Percentiles rank a stretch among this genome's conserved stretches.
phyloP scores from a whole-genome alignment of 2,113 vertebrate species.

The Camelus dromedarius region DNA sequence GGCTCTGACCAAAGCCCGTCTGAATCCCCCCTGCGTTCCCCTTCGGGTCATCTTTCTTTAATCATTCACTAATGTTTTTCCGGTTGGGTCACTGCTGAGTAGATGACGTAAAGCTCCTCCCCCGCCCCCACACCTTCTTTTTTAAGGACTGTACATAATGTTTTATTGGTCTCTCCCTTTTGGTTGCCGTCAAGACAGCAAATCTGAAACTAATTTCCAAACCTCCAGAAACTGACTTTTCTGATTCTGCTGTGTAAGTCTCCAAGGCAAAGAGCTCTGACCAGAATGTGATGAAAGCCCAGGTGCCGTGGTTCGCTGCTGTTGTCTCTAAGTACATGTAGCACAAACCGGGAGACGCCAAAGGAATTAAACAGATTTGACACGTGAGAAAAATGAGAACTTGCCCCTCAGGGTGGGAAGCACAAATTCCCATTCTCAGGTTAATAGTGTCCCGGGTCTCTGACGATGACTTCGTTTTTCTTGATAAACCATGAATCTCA shows the following conservation, averaged over 20 bases:
- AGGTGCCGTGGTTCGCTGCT: not conserved
- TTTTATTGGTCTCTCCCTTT: constrained; percentile 75
- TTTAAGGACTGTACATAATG: constrained; percentile 33
- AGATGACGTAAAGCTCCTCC: constrained; percentile 64
- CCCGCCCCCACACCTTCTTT: not conserved
- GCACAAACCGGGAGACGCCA: not conserved
- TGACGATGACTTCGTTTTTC: constrained; percentile 48
- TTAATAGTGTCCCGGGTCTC: not conserved
- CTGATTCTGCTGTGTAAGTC: constrained; percentile 47
- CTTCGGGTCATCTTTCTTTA: constrained; percentile 77
- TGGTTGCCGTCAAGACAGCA: constrained; percentile 58
- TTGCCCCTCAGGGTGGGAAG: not conserved
- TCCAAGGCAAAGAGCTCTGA: constrained; percentile 20
- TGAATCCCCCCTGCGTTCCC: constrained; percentile 66
- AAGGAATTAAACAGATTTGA: not conserved
- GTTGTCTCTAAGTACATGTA: not conserved
- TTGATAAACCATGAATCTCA: constrained; percentile 11
- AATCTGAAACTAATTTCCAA: constrained; percentile 72
- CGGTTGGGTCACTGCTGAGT: constrained; percentile 79
- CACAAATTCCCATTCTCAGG: not conserved
- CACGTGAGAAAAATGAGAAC: constrained; percentile 41
- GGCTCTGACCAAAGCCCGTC: constrained; percentile 76
- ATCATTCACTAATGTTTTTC: constrained; percentile 77
- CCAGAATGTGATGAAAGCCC: not conserved
- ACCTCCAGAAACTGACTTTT: constrained; percentile 45